Evolutionary conservation across 2,797 vertebrate species (phyloP).

Genomic region (Sebastiscus albofasciatus): DNA sequence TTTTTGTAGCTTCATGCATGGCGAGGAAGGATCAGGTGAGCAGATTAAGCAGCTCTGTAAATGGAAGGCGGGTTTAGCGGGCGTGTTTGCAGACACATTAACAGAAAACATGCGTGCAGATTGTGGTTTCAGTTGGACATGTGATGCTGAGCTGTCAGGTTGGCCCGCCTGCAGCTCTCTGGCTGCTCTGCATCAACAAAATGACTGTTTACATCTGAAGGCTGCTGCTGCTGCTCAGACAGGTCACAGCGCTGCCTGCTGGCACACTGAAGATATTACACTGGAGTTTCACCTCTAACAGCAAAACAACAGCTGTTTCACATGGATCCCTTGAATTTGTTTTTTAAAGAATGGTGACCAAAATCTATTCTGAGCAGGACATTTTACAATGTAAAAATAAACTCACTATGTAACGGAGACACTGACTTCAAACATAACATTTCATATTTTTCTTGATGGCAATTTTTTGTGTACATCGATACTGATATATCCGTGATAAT

Average conservation of each 20-base stretch:
- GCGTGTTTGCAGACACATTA: neutral
- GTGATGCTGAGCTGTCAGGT: constrained; percentile 1
- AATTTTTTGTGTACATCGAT: too few species aligned
- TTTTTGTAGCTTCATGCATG: constrained; percentile 7
- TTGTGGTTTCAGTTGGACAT: constrained; percentile 1
- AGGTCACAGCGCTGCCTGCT: constrained; percentile 43
- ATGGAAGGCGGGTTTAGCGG: neutral
- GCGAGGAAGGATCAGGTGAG: neutral
- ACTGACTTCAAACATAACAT: too few species aligned
- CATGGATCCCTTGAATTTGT: too few species aligned
- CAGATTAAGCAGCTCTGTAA: neutral
- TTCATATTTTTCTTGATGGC: too few species aligned
- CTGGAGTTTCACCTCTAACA: neutral
- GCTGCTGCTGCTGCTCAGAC: neutral
- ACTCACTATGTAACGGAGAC: too few species aligned
- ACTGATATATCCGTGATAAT: too few species aligned
- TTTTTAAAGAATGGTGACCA: too few species aligned
- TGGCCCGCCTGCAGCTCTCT: neutral
- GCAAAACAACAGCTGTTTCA: neutral
- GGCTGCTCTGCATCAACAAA: constrained; percentile 8
- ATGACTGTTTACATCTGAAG: constrained; percentile 30
- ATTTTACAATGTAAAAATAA: too few species aligned
- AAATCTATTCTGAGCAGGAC: too few species aligned
- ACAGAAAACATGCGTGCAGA: neutral
- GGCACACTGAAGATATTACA: constrained; percentile 3